Percentiles rank a stretch among this genome's conserved stretches.
Conservation (phyloP, 2,888 invertebrate species). For the Drosophila antonietae region DNA sequence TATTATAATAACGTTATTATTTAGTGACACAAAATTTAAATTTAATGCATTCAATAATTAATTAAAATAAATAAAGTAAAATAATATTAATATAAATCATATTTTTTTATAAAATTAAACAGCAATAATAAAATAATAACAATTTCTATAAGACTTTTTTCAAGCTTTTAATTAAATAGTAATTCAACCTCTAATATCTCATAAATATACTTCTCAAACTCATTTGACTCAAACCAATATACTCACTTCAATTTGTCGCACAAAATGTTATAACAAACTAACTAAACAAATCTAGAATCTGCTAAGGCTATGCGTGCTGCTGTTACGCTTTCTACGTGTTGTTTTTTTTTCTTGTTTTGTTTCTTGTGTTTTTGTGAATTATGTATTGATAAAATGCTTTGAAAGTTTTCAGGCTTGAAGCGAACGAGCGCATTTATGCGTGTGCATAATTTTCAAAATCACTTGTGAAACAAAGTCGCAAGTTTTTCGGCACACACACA, state of each 20-base stretch:
- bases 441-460: slow-evolving; percentile 80
- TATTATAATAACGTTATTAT: too few species aligned
- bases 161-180: too few species aligned
- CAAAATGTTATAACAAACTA: neutral
- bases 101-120: too few species aligned
- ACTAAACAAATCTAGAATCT: slow-evolving; percentile 34
- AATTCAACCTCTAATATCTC: too few species aligned
- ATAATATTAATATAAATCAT: too few species aligned
- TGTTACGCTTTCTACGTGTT: neutral
- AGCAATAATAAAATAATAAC: too few species aligned
- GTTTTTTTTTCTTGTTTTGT: neutral
- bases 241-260: neutral
- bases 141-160: too few species aligned
- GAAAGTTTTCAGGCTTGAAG: slow-evolving; percentile 39
- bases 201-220: neutral
- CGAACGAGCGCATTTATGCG: slow-evolving; percentile 65
- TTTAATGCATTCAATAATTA: too few species aligned
- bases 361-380: slow-evolving; percentile 31
- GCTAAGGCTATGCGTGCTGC: slow-evolving; percentile 10
- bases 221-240: neutral
- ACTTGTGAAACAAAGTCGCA: slow-evolving; percentile 80
- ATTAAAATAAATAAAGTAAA: too few species aligned
- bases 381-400: slow-evolving; percentile 59
- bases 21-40: too few species aligned
- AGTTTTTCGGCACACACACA: slow-evolving; percentile 61